Base-by-base conservation (phyloP, 2,113 vertebrate species). In the Calyptommatus sinebrachiatus region DNA sequence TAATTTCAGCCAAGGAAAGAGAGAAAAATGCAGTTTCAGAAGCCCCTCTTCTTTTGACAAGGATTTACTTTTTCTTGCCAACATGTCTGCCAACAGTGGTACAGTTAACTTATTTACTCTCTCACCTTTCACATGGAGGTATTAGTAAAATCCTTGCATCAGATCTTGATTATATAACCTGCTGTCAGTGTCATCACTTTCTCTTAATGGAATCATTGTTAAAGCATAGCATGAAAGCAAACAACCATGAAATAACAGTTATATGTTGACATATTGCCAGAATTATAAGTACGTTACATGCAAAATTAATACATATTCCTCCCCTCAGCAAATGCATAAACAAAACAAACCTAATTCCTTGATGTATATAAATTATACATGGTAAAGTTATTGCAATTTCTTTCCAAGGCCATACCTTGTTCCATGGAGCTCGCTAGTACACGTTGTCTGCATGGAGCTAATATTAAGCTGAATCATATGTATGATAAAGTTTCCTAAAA, bases 51-150 rank as follows among this genome's bases (percentile, higher is more conserved):
- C 41, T 31, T 31, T 73, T 80, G 72, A 48, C 31, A 74, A 5
- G n/a, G 78, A 29, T 35, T 48, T 76, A n/a, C 28, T 14, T 79
- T 28, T 72, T 80, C 28, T 74, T 74, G 79, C 20, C 79, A 74
- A 12, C 24, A 21, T 29, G n/a, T 22, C 45, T 72, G 62, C 50
- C 26, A 45, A 22, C 31, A 46, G 50, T 28, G 26, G 35, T 80
- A 45, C 9, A 16, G 28, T 35, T 76, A n/a, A n/a, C 74, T 22
- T 65, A 68, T 53, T n/a, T 63, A 24, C 61, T 80, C 46, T 46
- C 53, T 74, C 74, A 68, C 67, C 45, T 74, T 74, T 74, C 71
- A 74, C 31, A n/a, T 68, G 72, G 74, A 63, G 57, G 35, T 9
- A 73, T 63, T 21, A 79, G 63, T 22, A 50, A 67, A 80, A 80